Conservation (phyloP, 1,140 invertebrate species). For the Drosophila dunni region DNA sequence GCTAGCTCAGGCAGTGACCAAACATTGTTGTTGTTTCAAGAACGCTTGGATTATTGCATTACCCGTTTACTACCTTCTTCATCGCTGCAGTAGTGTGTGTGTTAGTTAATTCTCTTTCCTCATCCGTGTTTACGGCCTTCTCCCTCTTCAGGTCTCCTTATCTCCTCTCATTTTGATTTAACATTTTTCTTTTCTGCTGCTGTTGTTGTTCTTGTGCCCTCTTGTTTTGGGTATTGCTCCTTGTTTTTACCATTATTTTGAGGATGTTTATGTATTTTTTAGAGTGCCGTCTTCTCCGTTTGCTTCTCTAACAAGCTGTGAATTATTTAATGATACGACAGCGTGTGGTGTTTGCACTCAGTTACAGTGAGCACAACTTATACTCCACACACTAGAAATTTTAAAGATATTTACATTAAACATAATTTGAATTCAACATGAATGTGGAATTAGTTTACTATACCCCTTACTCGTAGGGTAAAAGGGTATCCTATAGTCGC, state of each 20-base stretch:
- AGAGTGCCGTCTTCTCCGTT: constrained; percentile 20
- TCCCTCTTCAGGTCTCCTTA: not conserved
- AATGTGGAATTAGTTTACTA: too few species aligned
- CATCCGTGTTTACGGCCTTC: constrained; percentile 13
- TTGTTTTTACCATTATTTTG: constrained; percentile 26
- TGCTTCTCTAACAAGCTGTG: constrained; percentile 53
- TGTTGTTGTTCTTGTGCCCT: not conserved
- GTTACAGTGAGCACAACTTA: too few species aligned
- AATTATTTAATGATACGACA: constrained; percentile 54
- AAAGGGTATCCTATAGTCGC: too few species aligned
- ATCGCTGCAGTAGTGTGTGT: constrained; percentile 6
- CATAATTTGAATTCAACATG: too few species aligned
- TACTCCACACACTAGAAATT: too few species aligned
- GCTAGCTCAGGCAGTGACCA: constrained; percentile 22
- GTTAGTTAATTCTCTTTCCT: constrained; percentile 27
- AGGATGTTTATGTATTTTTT: constrained; percentile 11
- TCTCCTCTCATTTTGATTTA: constrained; percentile 25
- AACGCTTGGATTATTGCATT: constrained; percentile 43
- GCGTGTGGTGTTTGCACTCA: not conserved
- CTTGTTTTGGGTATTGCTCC: constrained; percentile 3
- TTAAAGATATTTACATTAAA: too few species aligned
- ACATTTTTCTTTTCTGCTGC: not conserved
- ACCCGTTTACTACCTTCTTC: constrained; percentile 45
- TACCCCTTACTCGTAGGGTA: too few species aligned
- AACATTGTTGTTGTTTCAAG: constrained; percentile 31